Evolutionary conservation across 1,140 invertebrate species (phyloP).

Genomic region (Solenopsis fugax): DNA sequence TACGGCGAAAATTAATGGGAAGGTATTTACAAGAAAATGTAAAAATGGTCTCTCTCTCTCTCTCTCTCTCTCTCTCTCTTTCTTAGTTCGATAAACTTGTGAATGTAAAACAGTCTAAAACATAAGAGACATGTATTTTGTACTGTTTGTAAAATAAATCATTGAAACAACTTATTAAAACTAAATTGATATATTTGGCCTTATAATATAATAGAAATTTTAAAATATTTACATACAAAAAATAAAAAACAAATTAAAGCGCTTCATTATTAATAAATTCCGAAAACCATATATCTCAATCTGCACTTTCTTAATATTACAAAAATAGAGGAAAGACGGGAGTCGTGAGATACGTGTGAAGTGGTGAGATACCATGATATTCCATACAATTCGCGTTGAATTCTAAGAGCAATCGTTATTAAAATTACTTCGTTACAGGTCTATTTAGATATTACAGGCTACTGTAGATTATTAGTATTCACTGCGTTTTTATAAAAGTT

Average conservation of each 20-base stretch:
- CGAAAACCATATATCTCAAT: background rate
- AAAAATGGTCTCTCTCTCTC: background rate
- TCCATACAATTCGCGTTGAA: too few species aligned
- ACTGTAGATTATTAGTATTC: too few species aligned
- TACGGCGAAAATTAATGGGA: constrained; percentile 67
- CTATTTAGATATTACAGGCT: too few species aligned
- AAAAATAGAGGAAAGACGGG: background rate
- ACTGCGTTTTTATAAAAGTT: too few species aligned
- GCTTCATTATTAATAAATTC: background rate
- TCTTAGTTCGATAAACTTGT: background rate
- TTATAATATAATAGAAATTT: background rate
- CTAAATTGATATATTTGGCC: background rate
- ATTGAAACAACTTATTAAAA: background rate
- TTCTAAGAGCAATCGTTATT: too few species aligned
- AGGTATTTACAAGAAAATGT: constrained; percentile 22
- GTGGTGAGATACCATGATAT: too few species aligned
- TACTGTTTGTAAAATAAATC: background rate
- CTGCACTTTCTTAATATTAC: background rate
- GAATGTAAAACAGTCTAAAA: background rate
- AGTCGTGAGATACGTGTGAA: too few species aligned
- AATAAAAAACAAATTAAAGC: background rate
- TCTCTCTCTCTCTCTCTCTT: background rate
- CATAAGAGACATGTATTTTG: background rate
- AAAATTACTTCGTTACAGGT: too few species aligned
- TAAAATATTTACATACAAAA: background rate